These are phyloP conservation scores for Nomada flava DNA, from an alignment of 2,888 invertebrate species.

Conservation along the genomic window DNA sequence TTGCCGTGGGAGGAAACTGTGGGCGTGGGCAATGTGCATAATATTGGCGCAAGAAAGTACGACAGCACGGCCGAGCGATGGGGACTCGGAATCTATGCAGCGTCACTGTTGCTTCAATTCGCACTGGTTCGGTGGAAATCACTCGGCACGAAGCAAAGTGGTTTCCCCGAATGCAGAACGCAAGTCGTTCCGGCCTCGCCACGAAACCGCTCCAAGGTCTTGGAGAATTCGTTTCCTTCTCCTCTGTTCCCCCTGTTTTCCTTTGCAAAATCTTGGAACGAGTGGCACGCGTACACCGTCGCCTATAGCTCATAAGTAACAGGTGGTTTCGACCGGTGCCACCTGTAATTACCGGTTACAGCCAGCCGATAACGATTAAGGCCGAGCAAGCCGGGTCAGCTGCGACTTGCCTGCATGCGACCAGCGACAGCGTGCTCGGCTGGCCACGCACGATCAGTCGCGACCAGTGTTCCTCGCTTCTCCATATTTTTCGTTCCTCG, in stretches of 20 bases:
- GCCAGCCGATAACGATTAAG: constrained; percentile 69
- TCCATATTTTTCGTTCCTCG: too few relatives aligned
- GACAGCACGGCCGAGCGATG: constrained; percentile 7
- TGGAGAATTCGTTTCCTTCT: neutral
- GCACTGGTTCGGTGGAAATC: too few relatives aligned
- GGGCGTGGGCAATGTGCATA: constrained; percentile 36
- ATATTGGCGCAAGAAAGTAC: constrained; percentile 40
- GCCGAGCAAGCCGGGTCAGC: constrained; percentile 61
- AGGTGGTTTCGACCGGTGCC: constrained; percentile 72
- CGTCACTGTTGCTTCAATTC: too few relatives aligned
- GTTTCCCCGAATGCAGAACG: constrained; percentile 2
- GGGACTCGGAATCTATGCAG: constrained; percentile 1
- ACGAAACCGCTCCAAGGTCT: neutral
- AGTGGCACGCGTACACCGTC: constrained; percentile 33
- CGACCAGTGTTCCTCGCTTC: neutral
- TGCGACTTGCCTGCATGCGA: constrained; percentile 62
- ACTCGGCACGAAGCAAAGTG: constrained; percentile 27
- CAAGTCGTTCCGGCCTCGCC: too few relatives aligned
- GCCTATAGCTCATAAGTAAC: constrained; percentile 69
- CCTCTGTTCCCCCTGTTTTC: too few relatives aligned
- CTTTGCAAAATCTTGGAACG: neutral
- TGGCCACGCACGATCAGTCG: constrained; percentile 43
- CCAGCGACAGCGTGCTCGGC: constrained; percentile 36
- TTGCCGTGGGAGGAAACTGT: constrained; percentile 34
- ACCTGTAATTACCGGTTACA: constrained; percentile 75